These are phyloP conservation scores for Pseudopipra pipra DNA, from an alignment of 2,113 vertebrate species.

Conservation along the genomic window DNA sequence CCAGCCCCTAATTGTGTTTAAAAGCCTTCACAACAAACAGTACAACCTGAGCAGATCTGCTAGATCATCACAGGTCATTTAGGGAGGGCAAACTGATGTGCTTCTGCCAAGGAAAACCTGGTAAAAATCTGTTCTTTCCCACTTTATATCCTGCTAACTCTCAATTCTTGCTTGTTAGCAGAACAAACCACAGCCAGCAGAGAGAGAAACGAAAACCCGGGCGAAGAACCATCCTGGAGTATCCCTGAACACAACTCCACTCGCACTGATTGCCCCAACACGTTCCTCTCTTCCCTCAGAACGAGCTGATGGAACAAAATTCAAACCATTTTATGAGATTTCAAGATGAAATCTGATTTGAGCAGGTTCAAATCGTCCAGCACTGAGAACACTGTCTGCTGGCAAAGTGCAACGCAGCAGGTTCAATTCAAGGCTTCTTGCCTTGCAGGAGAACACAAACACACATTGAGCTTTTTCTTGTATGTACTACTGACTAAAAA, in stretches of 20 bases:
- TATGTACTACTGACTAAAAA: neutral
- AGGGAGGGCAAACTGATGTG: neutral
- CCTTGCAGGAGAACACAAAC: neutral
- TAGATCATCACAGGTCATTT: neutral
- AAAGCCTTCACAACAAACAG: neutral
- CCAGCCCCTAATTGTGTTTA: neutral
- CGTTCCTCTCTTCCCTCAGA: neutral
- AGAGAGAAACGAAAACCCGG: neutral
- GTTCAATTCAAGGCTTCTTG: neutral
- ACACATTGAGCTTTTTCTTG: neutral
- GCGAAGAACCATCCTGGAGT: neutral
- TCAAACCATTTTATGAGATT: neutral
- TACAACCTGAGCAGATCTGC: neutral
- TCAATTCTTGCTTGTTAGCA: neutral
- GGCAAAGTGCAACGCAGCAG: neutral
- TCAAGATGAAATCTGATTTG: neutral
- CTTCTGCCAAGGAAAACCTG: conserved; percentile 17
- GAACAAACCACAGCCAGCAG: neutral
- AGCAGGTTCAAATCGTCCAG: neutral
- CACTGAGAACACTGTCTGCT: neutral
- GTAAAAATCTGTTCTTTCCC: neutral
- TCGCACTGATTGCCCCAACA: neutral
- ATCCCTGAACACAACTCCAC: neutral
- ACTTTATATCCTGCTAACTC: neutral
- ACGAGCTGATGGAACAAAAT: neutral